Base-by-base conservation (phyloP, 2,888 invertebrate species). In the Apotomis capreana region DNA sequence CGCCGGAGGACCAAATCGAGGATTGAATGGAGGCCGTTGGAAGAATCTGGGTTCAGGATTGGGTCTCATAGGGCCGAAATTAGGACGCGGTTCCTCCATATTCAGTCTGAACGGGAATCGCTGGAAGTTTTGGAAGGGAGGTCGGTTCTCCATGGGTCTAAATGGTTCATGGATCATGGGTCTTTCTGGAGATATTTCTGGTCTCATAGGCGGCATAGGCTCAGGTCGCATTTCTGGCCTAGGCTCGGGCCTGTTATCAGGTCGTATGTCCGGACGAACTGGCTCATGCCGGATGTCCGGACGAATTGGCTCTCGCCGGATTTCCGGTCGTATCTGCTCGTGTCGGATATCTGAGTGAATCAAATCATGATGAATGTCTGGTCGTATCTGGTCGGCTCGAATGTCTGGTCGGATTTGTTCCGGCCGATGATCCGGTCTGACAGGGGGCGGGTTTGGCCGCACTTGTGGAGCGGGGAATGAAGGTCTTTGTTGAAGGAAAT, bases 11-110 rank as follows among this genome's bases (percentile, higher is more conserved):
- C 75, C 81, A 37, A 85, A 87, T 5, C 81, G 85, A 0, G 81
- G 86, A 9, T 75, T 78, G 8, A 76, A 78, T 0, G 74, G 72
- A 2, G 83, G 85, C 8, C 80, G 79, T 0, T 81, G 84, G 64
- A 81, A 85, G 69, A 84, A 89, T 26, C 89, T 75, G 0, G 79
- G 81, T 6, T 88, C 88, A 59, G 84, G 88, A 60, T 80, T 82
- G 0, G 86, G 86, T 8, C 65, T 46, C 57, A 65, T 65, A 4
- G 46, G 65, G n/a, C 82, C 76, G 13, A 80, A 79, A 59, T 78
- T 76, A 0, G 78, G 78, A 55, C 76, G 74, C 10, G 74, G 79
- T 8, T 84, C 84, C 0, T 87, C 83, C 75, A 84, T 78, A 0
- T 65, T 65, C 44, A 84, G 84, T 5, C 87, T 74, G 71, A 79